Base-by-base conservation (phyloP, 2,113 vertebrate genomes). In the Rhea pennata region DNA sequence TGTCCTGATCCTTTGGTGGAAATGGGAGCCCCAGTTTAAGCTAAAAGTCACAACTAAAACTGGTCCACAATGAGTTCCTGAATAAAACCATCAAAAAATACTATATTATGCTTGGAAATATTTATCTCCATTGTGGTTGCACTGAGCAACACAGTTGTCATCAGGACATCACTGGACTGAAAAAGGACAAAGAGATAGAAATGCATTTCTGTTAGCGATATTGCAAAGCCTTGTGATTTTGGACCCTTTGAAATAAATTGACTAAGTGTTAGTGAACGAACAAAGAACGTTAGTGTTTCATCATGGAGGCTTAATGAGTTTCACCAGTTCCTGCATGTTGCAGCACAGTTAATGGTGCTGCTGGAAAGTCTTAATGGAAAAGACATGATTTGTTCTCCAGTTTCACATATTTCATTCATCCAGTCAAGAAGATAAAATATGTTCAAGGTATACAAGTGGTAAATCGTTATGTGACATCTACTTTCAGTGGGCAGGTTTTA, bases 1-100 rank as follows among this genome's bases (percentile, higher is more conserved):
- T 44, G 33, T 15, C 39, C 50, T 2, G 0, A 0, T 0, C 12
- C 12, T n/a, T 65, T 69, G 0, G 0, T 27, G 51, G 22, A 53
- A 24, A 4, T 22, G 64, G 29, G 42, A 67, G 24, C 16, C 15
- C 31, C 20, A 3, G 40, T 44, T 77, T 61, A 39, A 66, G 44
- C 36, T 0, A 0, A 39, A 66, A 20, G 39, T 69, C 66, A 19
- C 1, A 9, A 1, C 2, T 36, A 48, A 64, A 85, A 76, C 0
- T 2, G 26, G 10, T 58, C 29, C 0, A 1, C 20, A n/a, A 2
- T 2, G 69, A 46, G 5, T 19, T 70, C 27, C 14, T 1, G 7
- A 75, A 24, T 27, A 46, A 29, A 81, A 27, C 7, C n/a, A 26
- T 10, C 13, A 16, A 27, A 40, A n/a, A 2, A 19, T 16, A 29